A percentile compares a stretch with the other conserved stretches of the same genome.
Evolutionary conservation across 2,797 vertebrate genomes (phyloP).

Genomic region (Euphonia xanthogaster): DNA sequence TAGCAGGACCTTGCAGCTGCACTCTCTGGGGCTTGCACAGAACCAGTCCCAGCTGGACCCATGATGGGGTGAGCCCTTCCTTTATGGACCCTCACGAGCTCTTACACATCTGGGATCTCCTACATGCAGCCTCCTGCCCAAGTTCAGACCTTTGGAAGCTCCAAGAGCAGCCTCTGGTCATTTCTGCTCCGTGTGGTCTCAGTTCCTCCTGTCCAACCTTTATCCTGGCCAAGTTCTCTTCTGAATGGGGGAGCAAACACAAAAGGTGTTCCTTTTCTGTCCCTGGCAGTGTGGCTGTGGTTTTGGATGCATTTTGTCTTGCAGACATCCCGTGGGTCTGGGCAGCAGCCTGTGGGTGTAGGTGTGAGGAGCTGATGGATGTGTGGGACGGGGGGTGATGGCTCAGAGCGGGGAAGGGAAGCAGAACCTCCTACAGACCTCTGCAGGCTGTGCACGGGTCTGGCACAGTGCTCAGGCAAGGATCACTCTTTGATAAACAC

Average conservation of each 20-base stretch:
- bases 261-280: background rate
- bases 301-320: background rate
- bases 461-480: background rate
- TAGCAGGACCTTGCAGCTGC: background rate
- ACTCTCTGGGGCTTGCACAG: background rate
- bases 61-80: background rate
- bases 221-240: background rate
- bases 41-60: background rate
- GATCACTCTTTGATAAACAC: background rate
- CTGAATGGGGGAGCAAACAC: background rate
- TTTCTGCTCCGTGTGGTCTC: background rate
- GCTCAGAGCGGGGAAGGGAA: background rate
- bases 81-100: background rate
- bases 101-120: background rate
- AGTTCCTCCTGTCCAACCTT: background rate
- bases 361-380: background rate
- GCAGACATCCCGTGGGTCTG: background rate
- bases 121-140: background rate
- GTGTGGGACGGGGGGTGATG: background rate
- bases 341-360: background rate
- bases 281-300: background rate
- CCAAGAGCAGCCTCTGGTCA: background rate
- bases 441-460: background rate
- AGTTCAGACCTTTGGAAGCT: background rate
- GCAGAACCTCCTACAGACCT: background rate